These are phyloP conservation scores for Apaloderma vittatum DNA, from an alignment of 2,113 vertebrate genomes.

Conservation along the genomic window DNA sequence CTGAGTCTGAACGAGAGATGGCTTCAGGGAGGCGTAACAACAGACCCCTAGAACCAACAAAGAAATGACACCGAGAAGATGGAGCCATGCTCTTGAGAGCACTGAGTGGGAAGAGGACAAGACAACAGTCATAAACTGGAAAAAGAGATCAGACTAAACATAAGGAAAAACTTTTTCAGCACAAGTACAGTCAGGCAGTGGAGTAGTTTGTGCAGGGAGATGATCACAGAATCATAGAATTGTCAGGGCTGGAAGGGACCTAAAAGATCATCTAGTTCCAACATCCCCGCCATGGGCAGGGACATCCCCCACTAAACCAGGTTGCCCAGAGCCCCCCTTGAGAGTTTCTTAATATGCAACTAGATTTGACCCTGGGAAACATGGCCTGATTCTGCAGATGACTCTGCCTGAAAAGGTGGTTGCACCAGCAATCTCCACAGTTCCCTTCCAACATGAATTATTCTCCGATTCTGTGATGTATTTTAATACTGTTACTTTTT, in stretches of 20 bases:
- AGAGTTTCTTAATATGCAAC: neutral
- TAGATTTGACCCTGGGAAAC: neutral
- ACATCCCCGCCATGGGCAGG: too few relatives aligned
- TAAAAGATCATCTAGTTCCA: too few relatives aligned
- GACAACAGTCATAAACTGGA: neutral
- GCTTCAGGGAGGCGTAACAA: neutral
- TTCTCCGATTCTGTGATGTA: neutral
- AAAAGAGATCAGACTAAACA: neutral
- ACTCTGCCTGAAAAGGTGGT: neutral
- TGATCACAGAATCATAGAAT: too few relatives aligned
- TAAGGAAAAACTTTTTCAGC: neutral
- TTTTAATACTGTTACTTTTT: neutral
- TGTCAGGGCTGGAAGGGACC: too few relatives aligned
- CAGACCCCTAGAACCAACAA: neutral
- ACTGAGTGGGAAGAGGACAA: neutral
- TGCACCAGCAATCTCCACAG: neutral
- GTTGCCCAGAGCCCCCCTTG: too few relatives aligned
- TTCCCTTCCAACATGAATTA: neutral
- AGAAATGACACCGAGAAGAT: neutral
- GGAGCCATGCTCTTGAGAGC: neutral
- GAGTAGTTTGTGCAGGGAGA: neutral
- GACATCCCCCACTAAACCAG: too few relatives aligned
- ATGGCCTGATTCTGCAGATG: neutral
- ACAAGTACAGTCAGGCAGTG: neutral
- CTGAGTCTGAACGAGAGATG: neutral